These are phyloP conservation scores for Luperina nickerlii DNA, from an alignment of 2,888 invertebrate genomes.

Conservation along the genomic window DNA sequence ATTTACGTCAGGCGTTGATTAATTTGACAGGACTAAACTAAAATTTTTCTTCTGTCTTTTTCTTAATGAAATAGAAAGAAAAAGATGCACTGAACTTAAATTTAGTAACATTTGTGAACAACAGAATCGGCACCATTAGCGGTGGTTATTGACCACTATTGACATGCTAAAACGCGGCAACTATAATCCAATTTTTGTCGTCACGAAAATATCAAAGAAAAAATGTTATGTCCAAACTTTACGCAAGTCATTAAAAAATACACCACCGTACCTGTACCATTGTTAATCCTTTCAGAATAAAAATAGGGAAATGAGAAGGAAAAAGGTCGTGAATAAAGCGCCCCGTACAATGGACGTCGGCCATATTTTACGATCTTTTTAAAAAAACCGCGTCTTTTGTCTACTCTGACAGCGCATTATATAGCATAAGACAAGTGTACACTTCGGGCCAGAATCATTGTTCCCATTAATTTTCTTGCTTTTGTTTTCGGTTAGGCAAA, in stretches of 20 bases:
- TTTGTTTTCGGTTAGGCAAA: slow-evolving; percentile 72
- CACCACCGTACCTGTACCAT: slow-evolving; percentile 81
- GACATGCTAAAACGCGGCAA: not conserved
- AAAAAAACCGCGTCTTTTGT: slow-evolving; percentile 81
- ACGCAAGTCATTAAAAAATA: slow-evolving; percentile 78
- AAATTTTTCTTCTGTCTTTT: too few relatives aligned
- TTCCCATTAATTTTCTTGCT: slow-evolving; percentile 74
- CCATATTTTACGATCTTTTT: slow-evolving; percentile 86
- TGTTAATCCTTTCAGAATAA: slow-evolving; percentile 88
- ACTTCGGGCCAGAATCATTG: slow-evolving; percentile 80
- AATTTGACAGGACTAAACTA: too few relatives aligned
- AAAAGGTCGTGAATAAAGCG: slow-evolving; percentile 84
- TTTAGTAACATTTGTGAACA: too few relatives aligned
- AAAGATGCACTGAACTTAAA: too few relatives aligned
- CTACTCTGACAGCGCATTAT: slow-evolving; percentile 85
- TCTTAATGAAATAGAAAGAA: too few relatives aligned
- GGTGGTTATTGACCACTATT: not conserved
- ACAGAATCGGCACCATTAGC: too few relatives aligned
- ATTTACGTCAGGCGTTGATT: too few relatives aligned
- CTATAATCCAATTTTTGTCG: not conserved
- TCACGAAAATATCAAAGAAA: slow-evolving; percentile 48
- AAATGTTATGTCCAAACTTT: slow-evolving; percentile 68
- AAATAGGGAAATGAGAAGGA: slow-evolving; percentile 87
- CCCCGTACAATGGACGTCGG: slow-evolving; percentile 80
- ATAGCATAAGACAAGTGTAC: slow-evolving; percentile 87